phyloP scores from a whole-genome alignment of 92 coral and sea anemone genomes.

The Micromussa lordhowensis region DNA sequence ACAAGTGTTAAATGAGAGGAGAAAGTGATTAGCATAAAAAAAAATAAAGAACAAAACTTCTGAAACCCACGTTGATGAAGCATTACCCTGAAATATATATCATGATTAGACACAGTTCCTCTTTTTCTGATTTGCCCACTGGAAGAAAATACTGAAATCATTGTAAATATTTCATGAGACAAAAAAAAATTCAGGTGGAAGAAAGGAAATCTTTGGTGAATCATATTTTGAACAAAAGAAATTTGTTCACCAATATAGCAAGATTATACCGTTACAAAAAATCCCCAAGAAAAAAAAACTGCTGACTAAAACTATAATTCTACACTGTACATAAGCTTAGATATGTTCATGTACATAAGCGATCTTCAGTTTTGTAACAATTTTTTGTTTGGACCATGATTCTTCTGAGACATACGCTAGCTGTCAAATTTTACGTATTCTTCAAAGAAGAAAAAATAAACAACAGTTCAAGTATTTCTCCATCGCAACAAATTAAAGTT shows the following conservation, averaged over 20 bases:
- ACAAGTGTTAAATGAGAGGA: constrained; percentile 24
- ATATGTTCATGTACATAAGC: neutral
- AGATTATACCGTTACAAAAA: no score
- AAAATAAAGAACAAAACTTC: neutral
- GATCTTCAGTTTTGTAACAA: neutral
- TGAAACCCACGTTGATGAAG: neutral
- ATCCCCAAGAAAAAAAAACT: no score
- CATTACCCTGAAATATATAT: neutral
- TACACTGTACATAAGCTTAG: no score
- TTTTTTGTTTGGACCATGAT: neutral
- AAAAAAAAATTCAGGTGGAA: neutral
- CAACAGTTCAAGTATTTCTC: neutral
- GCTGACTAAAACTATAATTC: no score
- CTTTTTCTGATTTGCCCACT: neutral
- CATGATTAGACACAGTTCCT: neutral
- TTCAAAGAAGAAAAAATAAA: neutral
- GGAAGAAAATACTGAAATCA: neutral
- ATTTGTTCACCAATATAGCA: neutral
- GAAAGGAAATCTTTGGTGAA: neutral
- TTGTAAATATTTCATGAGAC: neutral
- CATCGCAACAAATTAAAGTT: neutral
- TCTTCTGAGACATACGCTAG: neutral
- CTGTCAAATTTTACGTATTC: constrained; percentile 7
- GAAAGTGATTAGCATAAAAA: neutral
- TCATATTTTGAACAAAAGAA: neutral